phyloP scores from a whole-genome alignment of 1,140 invertebrate species.

The Vanessa tameamea region DNA sequence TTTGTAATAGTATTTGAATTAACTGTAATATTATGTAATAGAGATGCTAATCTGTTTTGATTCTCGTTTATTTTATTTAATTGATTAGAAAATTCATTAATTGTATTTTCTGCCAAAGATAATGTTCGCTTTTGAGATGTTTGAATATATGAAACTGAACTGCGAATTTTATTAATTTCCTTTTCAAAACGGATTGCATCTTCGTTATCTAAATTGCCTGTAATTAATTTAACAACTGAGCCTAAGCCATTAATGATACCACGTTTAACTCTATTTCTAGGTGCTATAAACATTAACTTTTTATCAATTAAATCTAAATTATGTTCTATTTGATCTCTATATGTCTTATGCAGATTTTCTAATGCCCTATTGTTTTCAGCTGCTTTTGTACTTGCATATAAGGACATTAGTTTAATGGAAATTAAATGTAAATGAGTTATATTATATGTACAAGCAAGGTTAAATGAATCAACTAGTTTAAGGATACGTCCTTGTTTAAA shows the following conservation, averaged over 20 bases:
- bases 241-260: conserved; percentile 10
- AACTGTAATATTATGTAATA: conserved; percentile 4
- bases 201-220: conserved; percentile 4
- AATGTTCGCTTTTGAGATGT: background rate
- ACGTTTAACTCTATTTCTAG: conserved; percentile 3
- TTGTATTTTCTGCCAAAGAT: background rate
- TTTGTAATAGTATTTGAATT: background rate
- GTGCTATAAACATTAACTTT: conserved; percentile 11
- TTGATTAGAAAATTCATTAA: conserved; percentile 11
- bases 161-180: background rate
- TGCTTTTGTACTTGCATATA: conserved; percentile 3
- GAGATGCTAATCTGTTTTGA: background rate
- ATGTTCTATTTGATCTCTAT: conserved; percentile 8
- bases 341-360: background rate
- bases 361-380: background rate
- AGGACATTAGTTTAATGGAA: background rate
- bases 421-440: conserved; percentile 2
- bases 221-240: conserved; percentile 3
- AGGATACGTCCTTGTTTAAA: no score
- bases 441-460: no score
- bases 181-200: background rate
- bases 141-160: background rate
- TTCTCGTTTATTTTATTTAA: conserved; percentile 15
- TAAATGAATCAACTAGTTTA: no score
- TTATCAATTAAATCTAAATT: conserved; percentile 15